These are phyloP conservation scores for Blera fallax DNA, from an alignment of 2,888 invertebrate genomes.

Conservation along the genomic window DNA sequence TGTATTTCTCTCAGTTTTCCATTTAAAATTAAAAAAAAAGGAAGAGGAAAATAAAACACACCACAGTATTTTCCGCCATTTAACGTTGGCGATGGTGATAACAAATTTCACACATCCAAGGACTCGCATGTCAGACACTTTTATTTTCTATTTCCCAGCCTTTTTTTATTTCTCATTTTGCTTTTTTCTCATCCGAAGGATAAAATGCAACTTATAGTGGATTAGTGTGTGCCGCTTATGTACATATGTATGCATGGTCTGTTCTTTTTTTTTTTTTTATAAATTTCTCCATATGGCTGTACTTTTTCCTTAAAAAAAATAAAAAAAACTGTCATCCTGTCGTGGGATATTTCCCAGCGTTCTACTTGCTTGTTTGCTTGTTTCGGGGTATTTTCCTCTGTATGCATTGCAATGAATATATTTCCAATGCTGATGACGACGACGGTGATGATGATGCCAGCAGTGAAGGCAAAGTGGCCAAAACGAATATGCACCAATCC, in stretches of 20 bases:
- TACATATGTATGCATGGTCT: background rate
- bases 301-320: constrained; percentile 36
- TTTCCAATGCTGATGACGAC: constrained; percentile 46
- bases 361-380: constrained; percentile 58
- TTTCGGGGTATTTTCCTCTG: constrained; percentile 43
- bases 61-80: constrained; percentile 54
- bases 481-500: constrained; percentile 18
- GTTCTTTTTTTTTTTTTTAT: background rate
- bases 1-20: constrained; percentile 22
- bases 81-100: constrained; percentile 58
- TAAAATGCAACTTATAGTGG: constrained; percentile 60
- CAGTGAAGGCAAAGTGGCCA: constrained; percentile 46
- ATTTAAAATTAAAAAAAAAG: constrained; percentile 34
- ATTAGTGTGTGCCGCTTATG: constrained; percentile 53
- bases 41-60: constrained; percentile 24
- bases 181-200: constrained; percentile 40
- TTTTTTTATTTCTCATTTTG: constrained; percentile 10
- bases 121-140: constrained; percentile 58
- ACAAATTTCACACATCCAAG: constrained; percentile 66
- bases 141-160: constrained; percentile 24
- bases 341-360: constrained; percentile 41
- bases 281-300: constrained; percentile 26
- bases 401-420: constrained; percentile 63
- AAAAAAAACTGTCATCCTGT: constrained; percentile 52
- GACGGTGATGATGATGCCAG: constrained; percentile 46